Evolutionary conservation across 2,113 vertebrate species (phyloP).

Genomic region (Prochilodus magdalenae): DNA sequence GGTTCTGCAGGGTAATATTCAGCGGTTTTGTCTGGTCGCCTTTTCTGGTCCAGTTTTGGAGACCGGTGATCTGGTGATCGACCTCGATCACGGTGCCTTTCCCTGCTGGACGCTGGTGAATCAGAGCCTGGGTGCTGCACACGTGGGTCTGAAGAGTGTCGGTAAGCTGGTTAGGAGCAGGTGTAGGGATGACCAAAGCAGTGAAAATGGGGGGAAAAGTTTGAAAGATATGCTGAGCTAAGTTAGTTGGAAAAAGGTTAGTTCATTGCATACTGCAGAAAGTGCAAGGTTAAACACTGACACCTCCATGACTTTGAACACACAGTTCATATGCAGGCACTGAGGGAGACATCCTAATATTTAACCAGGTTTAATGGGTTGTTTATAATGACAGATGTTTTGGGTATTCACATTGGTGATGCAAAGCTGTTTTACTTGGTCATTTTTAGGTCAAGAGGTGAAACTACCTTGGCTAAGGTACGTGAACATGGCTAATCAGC

Average conservation of each 20-base stretch:
- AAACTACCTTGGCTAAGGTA: no score
- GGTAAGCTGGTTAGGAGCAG: constrained; percentile 47
- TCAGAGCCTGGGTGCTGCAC: neutral
- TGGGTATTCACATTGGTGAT: neutral
- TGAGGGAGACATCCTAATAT: neutral
- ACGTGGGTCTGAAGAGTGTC: constrained; percentile 65
- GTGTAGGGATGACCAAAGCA: constrained; percentile 41
- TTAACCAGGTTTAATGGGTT: no score
- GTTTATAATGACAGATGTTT: no score
- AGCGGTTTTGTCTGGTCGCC: constrained; percentile 49
- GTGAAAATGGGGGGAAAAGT: constrained; percentile 53
- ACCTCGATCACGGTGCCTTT: constrained; percentile 45
- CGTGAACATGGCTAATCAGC: no score
- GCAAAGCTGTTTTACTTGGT: neutral
- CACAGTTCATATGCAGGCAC: neutral
- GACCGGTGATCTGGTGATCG: constrained; percentile 64
- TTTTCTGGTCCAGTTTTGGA: constrained; percentile 59
- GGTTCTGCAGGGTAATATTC: constrained; percentile 62
- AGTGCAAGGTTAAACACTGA: constrained; percentile 8
- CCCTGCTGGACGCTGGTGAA: constrained; percentile 37
- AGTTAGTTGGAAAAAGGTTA: constrained; percentile 67
- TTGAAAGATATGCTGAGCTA: constrained; percentile 53
- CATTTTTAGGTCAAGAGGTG: no score
- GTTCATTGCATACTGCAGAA: constrained; percentile 33
- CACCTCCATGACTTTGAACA: neutral